Evolutionary conservation across 2,888 invertebrate species (phyloP).

Genomic region (Hydroisotoma schaefferi): DNA sequence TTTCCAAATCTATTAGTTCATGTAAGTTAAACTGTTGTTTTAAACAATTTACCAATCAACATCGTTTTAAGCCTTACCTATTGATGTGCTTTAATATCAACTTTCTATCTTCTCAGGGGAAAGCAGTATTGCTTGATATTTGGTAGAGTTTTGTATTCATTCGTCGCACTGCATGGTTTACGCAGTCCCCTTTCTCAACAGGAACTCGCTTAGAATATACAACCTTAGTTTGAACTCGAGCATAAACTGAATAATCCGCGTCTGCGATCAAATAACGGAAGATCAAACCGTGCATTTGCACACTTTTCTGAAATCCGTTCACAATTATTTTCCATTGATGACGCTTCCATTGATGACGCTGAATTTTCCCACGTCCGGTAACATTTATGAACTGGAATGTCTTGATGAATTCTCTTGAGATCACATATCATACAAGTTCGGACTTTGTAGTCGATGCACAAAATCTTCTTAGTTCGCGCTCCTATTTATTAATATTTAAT

Average conservation of each 20-base stretch:
- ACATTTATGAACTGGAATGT: not conserved
- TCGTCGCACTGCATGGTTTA: not conserved
- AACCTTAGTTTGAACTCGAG: not conserved
- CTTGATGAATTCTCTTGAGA: too few species aligned
- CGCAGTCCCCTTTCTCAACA: not conserved
- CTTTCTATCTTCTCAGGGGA: not conserved
- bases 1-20: not conserved
- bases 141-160: not conserved
- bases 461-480: not conserved
- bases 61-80: not conserved
- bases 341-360: not conserved
- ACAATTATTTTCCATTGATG: not conserved
- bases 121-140: not conserved
- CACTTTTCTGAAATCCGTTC: not conserved
- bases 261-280: not conserved
- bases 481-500: too few species aligned
- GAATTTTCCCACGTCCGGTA: not conserved
- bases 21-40: too few species aligned
- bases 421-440: not conserved
- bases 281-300: not conserved
- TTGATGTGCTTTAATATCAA: not conserved
- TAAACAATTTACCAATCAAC: not conserved
- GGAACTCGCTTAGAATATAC: not conserved
- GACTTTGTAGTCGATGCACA: not conserved
- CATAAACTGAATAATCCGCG: not conserved